phyloP scores from a whole-genome alignment of 2,888 invertebrate genomes.

The Timema podura region DNA sequence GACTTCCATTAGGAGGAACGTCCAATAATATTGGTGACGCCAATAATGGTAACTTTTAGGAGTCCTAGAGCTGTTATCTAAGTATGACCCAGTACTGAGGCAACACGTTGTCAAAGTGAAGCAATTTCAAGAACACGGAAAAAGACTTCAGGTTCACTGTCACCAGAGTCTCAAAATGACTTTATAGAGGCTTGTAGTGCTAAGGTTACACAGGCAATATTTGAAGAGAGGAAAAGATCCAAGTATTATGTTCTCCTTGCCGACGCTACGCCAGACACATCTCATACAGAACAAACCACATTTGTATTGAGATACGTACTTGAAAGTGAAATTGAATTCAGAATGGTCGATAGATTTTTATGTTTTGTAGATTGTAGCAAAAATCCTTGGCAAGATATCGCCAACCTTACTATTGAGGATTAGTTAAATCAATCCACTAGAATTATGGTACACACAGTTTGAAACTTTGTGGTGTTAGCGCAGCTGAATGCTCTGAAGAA shows the following conservation, averaged over 20 bases:
- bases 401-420: neutral
- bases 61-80: neutral
- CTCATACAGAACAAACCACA: neutral
- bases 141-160: neutral
- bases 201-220: neutral
- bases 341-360: neutral
- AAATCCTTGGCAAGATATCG: neutral
- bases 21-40: neutral
- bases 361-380: conserved; percentile 2
- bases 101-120: neutral
- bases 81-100: neutral
- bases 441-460: neutral
- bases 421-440: conserved; percentile 5
- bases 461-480: neutral
- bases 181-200: conserved; percentile 8
- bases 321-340: conserved; percentile 4
- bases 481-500: neutral
- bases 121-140: neutral
- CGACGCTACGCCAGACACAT: neutral
- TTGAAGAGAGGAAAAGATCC: neutral
- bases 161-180: neutral
- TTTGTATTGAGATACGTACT: neutral
- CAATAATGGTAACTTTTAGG: neutral
- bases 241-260: neutral
- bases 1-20: neutral